Evolutionary conservation across 2,113 vertebrate genomes (phyloP).

Genomic region (Antennarius striatus): DNA sequence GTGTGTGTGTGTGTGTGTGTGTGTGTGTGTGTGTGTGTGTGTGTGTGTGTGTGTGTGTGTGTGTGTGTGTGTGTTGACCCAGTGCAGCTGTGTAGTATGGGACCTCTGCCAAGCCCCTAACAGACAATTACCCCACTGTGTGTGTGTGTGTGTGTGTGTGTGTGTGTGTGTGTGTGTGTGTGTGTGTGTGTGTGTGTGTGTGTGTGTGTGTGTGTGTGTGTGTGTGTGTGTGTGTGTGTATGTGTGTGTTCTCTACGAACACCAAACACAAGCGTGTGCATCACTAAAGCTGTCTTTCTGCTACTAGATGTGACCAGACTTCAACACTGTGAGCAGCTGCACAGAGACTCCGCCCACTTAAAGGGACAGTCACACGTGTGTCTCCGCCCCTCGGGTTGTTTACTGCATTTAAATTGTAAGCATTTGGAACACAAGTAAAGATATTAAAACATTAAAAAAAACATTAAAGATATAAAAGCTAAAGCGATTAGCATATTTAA

Average conservation of each 20-base stretch:
- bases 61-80: conserved; percentile 53
- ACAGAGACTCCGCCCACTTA: conserved; percentile 41
- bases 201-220: conserved; percentile 51
- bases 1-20: conserved; percentile 9
- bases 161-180: too few species aligned
- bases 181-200: conserved; percentile 51
- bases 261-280: conserved; percentile 47
- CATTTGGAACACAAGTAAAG: too few species aligned
- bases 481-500: too few species aligned
- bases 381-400: background rate
- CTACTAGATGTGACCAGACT: conserved; percentile 72
- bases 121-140: conserved; percentile 75
- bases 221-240: conserved; percentile 49
- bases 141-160: conserved; percentile 29
- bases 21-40: conserved; percentile 39
- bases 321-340: conserved; percentile 68
- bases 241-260: conserved; percentile 5
- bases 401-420: too few species aligned
- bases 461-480: too few species aligned
- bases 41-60: conserved; percentile 33
- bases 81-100: conserved; percentile 73
- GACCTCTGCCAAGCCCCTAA: conserved; percentile 70
- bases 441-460: too few species aligned
- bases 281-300: conserved; percentile 65
- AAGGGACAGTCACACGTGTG: conserved; percentile 53